Evolutionary conservation across 2,113 vertebrate genomes (phyloP), one percentile per base, ranked within the genome.

Genomic region (Aptenodytes patagonicus): DNA sequence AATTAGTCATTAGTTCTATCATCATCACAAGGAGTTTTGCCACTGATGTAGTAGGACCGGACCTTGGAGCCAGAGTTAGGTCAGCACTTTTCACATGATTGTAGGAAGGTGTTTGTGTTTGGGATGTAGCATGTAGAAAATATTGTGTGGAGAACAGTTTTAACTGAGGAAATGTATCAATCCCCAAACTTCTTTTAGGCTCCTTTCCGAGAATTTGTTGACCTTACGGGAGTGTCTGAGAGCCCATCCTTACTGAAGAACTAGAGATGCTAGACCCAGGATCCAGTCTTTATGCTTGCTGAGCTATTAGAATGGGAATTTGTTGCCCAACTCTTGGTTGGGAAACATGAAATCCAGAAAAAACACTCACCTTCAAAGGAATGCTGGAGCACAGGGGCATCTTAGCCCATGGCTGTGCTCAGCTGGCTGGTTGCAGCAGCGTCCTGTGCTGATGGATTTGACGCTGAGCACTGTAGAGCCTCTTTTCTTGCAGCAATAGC

Each of bases 1-100:
- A 70, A 71, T 89, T 87, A 87, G 80, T 82, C 93, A 71, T 94
- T 93, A 95, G 80, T 26, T 22, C 82, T 71, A 85, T 77, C 9
- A 11, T 94, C 90, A 94, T 89, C 60, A 4, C 64, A 5, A 92
- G 79, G 95, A 86, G 85, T 58, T 94, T 47, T 87, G 75, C 60
- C 32, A 12, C 44, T 51, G 90, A 40, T 72, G 66, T 4, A 28
- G 57, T 11, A 49, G 82, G 79, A 36, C 29, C 31, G 8, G 75
- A 58, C n/a, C 90, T 54, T 69, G 85, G 76, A 85, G 51, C 79
- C 92, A 75, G 83, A 21, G 49, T 49, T 18, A 51, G 89, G n/a
- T 60, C 80, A 72, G 64, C 29, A 5, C n/a, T 77, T 60, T 61
- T 31, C 47, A 2, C 4, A 13, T 24, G 24, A 31, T 29, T 16